Conservation (phyloP, 2,113 vertebrate genomes). For the Phaethon lepturus region DNA sequence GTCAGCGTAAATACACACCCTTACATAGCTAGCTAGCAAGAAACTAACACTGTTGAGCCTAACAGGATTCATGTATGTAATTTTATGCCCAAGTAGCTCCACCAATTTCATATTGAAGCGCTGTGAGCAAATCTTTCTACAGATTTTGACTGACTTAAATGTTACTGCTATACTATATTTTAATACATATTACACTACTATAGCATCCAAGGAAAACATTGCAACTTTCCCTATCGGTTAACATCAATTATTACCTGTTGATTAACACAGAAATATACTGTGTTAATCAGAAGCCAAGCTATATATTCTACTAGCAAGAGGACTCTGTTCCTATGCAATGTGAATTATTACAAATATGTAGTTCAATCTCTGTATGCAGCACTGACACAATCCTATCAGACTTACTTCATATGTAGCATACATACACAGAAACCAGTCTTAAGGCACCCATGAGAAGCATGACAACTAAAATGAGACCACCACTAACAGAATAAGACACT, state of each 20-base stretch:
- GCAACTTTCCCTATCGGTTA: background rate
- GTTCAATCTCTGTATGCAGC: background rate
- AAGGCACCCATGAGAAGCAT: background rate
- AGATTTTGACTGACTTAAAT: background rate
- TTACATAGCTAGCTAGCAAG: background rate
- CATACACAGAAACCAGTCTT: fast-evolving
- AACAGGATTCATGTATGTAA: background rate
- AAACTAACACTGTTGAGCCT: background rate
- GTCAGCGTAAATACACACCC: background rate
- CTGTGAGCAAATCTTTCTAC: background rate
- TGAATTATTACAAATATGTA: background rate
- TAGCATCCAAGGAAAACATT: background rate
- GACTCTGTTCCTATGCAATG: fast-evolving
- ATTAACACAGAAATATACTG: background rate
- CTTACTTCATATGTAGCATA: background rate
- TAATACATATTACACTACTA: background rate
- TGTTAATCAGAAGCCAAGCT: background rate
- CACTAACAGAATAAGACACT: background rate
- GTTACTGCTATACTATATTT: background rate
- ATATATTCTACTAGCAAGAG: background rate
- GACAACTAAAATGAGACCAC: fast-evolving
- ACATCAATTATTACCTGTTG: background rate
- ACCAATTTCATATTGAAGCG: background rate
- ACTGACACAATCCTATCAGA: background rate
- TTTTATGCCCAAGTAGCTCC: background rate